phyloP scores from a whole-genome alignment of 2,113 vertebrate genomes.

The Tupaia tana region DNA sequence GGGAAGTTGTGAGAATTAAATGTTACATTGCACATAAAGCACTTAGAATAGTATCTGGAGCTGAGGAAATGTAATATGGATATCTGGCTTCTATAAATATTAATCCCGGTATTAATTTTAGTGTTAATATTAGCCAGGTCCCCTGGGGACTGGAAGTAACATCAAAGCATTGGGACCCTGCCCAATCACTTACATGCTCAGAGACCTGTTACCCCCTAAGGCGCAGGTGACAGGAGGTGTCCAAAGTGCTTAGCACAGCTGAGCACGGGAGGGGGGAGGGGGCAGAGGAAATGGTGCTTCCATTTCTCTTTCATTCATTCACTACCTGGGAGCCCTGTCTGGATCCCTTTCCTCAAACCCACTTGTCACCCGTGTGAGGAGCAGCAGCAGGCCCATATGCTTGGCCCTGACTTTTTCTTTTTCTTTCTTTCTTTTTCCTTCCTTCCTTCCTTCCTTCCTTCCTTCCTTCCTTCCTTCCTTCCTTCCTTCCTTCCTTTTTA shows the following conservation, averaged over 20 bases:
- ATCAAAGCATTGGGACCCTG: background rate
- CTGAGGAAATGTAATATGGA: accelerated
- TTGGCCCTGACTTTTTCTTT: too few relatives aligned
- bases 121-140: background rate
- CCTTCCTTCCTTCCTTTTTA: too few relatives aligned
- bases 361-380: accelerated
- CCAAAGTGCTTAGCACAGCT: accelerated
- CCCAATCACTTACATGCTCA: background rate
- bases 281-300: background rate
- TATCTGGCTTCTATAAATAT: too few relatives aligned
- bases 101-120: background rate
- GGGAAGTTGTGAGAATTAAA: background rate
- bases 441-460: too few relatives aligned
- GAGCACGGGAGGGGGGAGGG: too few relatives aligned
- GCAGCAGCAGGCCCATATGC: too few relatives aligned
- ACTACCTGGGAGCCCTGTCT: background rate
- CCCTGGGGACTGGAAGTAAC: background rate
- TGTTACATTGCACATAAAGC: accelerated
- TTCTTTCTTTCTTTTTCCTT: too few relatives aligned
- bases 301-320: too few relatives aligned
- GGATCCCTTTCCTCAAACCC: background rate
- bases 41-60: background rate
- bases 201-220: background rate
- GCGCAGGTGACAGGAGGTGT: background rate
- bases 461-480: too few relatives aligned